These are phyloP conservation scores for Enteromius mattozi DNA, from an alignment of 2,797 vertebrate genomes.

Conservation along the genomic window DNA sequence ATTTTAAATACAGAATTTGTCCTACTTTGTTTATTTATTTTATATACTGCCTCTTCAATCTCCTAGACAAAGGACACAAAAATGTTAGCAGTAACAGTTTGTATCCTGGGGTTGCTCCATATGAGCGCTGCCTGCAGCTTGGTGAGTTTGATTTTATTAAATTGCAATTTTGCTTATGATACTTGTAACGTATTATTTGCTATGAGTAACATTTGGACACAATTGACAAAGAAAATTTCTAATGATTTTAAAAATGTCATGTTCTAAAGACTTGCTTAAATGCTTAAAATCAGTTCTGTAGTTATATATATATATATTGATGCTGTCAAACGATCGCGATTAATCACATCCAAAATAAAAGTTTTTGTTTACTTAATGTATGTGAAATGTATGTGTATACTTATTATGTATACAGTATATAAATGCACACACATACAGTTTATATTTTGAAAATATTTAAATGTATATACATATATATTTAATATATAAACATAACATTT, in stretches of 20 bases:
- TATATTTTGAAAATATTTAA: too few relatives aligned
- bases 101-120: slow-evolving; percentile 60
- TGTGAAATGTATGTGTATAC: too few relatives aligned
- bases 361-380: too few relatives aligned
- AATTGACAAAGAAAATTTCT: not conserved
- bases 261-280: not conserved
- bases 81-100: slow-evolving; percentile 68
- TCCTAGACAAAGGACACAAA: slow-evolving; percentile 32
- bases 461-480: too few relatives aligned
- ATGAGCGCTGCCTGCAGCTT: slow-evolving; percentile 60
- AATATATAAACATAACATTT: too few relatives aligned
- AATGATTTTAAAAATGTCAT: not conserved
- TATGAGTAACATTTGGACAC: not conserved
- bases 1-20: not conserved
- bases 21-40: not conserved
- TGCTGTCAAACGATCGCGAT: too few relatives aligned
- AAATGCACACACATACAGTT: too few relatives aligned
- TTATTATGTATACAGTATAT: too few relatives aligned
- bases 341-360: too few relatives aligned
- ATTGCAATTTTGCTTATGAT: not conserved
- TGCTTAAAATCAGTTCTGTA: not conserved
- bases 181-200: not conserved
- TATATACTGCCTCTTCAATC: not conserved
- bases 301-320: not conserved
- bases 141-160: slow-evolving; percentile 61